A percentile compares a stretch with the other conserved stretches of the same genome.
Evolutionary conservation across 2,797 vertebrate genomes (phyloP).

Genomic region (Varecia variegata): DNA sequence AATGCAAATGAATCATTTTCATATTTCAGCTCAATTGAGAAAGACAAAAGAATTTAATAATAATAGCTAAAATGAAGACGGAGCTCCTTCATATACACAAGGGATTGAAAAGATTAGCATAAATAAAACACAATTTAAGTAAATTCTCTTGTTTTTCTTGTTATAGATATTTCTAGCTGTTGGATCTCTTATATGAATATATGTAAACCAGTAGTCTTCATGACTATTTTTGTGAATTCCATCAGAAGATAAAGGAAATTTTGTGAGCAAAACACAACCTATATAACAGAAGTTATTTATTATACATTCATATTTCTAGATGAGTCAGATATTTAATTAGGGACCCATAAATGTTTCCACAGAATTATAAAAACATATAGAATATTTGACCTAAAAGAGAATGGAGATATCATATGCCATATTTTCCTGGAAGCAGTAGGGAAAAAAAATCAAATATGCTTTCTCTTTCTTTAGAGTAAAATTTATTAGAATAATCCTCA

Average conservation of each 20-base stretch:
- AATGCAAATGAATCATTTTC: constrained; percentile 22
- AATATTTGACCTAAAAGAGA: neutral
- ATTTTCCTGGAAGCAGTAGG: neutral
- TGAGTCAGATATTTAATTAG: neutral
- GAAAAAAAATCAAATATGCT: neutral
- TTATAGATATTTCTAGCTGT: neutral
- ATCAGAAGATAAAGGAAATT: neutral
- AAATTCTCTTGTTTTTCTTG: constrained; percentile 5
- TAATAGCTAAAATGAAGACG: constrained; percentile 21
- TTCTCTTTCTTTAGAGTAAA: neutral
- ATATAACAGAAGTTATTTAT: neutral
- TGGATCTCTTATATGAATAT: neutral
- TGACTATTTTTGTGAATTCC: constrained; percentile 7
- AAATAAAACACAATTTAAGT: constrained; percentile 23
- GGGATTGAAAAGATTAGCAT: neutral
- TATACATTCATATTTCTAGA: neutral
- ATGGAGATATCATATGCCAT: neutral
- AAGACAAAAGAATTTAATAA: neutral
- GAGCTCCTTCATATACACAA: neutral
- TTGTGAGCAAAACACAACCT: neutral
- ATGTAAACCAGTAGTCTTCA: neutral
- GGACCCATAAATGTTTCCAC: neutral
- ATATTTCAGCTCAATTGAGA: neutral
- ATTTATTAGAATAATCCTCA: neutral
- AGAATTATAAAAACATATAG: neutral